Base-by-base conservation (phyloP, 1,140 invertebrate genomes). In the Diprion similis region DNA sequence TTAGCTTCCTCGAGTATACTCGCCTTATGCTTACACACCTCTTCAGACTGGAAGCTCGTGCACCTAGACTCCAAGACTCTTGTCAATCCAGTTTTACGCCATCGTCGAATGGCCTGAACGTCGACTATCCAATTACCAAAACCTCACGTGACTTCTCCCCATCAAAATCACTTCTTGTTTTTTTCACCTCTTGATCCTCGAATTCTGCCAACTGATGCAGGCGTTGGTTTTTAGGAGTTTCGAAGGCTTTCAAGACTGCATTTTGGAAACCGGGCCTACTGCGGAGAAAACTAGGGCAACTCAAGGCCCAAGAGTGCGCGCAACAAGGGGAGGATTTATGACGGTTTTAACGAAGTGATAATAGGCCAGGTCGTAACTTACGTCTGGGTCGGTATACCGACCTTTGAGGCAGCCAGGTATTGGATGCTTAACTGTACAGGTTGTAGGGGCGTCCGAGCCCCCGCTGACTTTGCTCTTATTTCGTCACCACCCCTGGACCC, bases 301-400 rank as follows among this genome's bases (percentile, higher is more conserved):
- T 37, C 15, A 46, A 46, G 69, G 8, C 15, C 69, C 46, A 9
- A 48, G 46, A 15, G 15, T 8, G n/a, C 18, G 69, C 75, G 79
- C 74, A 84, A 81, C 81, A 75, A 75, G 78, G 64, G 71, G 76
- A 74, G 75, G 71, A 83, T 83, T 83, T 82, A 82, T 81, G 79
- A 71, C 72, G 74, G 75, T 76, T 77, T 79, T 85, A 84, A 85
- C 81, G 71, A 84, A 85, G 81, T 84, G 85, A 87, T 86, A 86
- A 86, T 86, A 81, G 81, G 72, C 75, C 79, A 65, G 77, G 76
- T 82, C 81, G 78, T 84, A 82, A 86, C 79, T 85, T 85, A 81
- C 76, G 71, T 37, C 24, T 71, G 75, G 78, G 67, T 46, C 73
- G 73, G 75, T 77, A 71, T 70, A 66, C 51, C 37, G 71, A 59